Evolutionary conservation across 2,888 invertebrate genomes (phyloP).

Genomic region (Agriopis leucophaearia): DNA sequence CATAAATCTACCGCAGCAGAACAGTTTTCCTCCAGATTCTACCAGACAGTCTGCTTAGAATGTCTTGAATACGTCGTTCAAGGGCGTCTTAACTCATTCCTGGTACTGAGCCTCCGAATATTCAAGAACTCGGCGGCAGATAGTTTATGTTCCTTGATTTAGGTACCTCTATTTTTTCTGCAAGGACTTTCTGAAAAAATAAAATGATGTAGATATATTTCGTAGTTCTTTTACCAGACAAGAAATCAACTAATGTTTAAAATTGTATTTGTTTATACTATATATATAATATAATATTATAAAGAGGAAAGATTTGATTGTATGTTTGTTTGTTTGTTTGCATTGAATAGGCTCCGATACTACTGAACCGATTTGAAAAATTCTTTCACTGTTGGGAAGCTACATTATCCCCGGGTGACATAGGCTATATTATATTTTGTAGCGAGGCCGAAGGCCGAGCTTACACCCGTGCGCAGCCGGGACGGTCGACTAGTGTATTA

Average conservation of each 20-base stretch:
- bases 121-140: constrained; percentile 13
- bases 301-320: too few species aligned
- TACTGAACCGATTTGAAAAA: too few species aligned
- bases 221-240: not conserved
- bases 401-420: too few species aligned
- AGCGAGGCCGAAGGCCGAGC: too few species aligned
- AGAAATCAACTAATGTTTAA: not conserved
- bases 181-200: constrained; percentile 1
- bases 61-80: constrained; percentile 16
- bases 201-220: not conserved
- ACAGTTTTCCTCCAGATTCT: constrained; percentile 3
- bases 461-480: too few species aligned
- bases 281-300: too few species aligned
- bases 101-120: constrained; percentile 9
- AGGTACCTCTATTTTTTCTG: constrained; percentile 1
- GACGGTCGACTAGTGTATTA: too few species aligned
- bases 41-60: constrained; percentile 24
- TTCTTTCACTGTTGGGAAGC: too few species aligned
- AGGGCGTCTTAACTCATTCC: constrained; percentile 17
- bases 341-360: too few species aligned
- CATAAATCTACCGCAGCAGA: constrained; percentile 16
- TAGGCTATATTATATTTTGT: too few species aligned
- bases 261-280: not conserved
- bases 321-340: too few species aligned
- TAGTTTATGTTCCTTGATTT: constrained; percentile 20